Percentiles rank a stretch among this genome's conserved stretches.
phyloP scores from a whole-genome alignment of 2,888 invertebrate genomes.

The Hirtodrosophila confusa region DNA sequence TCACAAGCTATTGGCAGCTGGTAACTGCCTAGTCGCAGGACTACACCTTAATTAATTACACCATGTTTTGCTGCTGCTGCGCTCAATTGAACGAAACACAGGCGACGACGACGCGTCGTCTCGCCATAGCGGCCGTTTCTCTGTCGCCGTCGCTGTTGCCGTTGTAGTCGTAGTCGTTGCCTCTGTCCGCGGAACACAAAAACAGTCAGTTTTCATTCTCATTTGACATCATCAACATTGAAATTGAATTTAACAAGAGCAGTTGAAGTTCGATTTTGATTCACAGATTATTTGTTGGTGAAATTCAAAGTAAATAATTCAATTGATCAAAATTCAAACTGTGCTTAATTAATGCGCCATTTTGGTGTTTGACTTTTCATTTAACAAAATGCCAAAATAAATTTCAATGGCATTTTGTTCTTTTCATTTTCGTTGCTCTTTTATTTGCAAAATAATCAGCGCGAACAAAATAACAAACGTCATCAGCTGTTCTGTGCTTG shows the following conservation, averaged over 20 bases:
- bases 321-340: conserved; percentile 36
- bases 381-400: conserved; percentile 48
- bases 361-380: conserved; percentile 50
- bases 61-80: conserved; percentile 48
- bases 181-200: conserved; percentile 63
- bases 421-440: conserved; percentile 36
- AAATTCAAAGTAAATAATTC: conserved; percentile 56
- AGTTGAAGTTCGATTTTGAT: conserved; percentile 44
- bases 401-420: conserved; percentile 24
- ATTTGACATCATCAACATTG: conserved; percentile 81
- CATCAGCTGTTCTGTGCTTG: conserved; percentile 65
- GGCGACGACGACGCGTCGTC: conserved; percentile 40
- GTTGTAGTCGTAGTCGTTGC: conserved; percentile 45
- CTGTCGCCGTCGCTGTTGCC: conserved; percentile 37
- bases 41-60: too few relatives aligned
- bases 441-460: conserved; percentile 50
- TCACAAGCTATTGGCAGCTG: too few relatives aligned
- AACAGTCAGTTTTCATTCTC: conserved; percentile 79
- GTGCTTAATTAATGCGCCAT: conserved; percentile 53
- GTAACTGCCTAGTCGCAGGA: too few relatives aligned
- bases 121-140: conserved; percentile 43
- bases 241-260: conserved; percentile 73
- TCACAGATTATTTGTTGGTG: conserved; percentile 31
- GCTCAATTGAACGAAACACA: conserved; percentile 71
- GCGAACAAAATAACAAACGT: conserved; percentile 73